phyloP scores from a whole-genome alignment of 1,140 invertebrate species.

The Tyrophagus putrescentiae region DNA sequence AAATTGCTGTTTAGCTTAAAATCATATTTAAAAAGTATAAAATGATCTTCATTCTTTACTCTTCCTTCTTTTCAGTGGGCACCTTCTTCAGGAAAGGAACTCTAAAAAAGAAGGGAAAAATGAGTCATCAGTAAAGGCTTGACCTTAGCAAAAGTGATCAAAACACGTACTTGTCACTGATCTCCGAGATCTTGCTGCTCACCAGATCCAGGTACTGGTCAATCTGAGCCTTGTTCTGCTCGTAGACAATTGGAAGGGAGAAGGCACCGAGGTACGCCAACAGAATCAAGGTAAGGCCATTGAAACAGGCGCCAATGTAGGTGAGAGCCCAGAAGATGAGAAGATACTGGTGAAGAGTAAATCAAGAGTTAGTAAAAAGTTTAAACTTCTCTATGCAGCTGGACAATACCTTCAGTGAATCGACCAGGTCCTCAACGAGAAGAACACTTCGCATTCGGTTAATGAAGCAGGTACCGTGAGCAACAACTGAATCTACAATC shows the following conservation, averaged over 20 bases:
- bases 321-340: conserved; percentile 83
- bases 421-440: conserved; percentile 85
- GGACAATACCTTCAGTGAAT: conserved; percentile 48
- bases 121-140: too few species aligned
- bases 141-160: too few species aligned
- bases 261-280: conserved; percentile 80
- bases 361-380: neutral
- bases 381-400: neutral
- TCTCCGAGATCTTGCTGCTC: conserved; percentile 46
- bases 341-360: conserved; percentile 65
- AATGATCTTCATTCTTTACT: too few species aligned
- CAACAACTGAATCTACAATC: conserved; percentile 60
- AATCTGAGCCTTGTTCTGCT: conserved; percentile 91
- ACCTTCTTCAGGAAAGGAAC: too few species aligned
- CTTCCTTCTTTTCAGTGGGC: too few species aligned
- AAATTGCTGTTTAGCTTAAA: too few species aligned
- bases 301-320: conserved; percentile 92
- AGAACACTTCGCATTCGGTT: conserved; percentile 75
- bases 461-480: conserved; percentile 62
- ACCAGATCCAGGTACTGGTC: conserved; percentile 80
- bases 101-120: too few species aligned
- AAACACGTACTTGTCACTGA: conserved; percentile 19
- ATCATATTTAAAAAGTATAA: too few species aligned
- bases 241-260: conserved; percentile 90
- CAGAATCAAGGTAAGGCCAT: conserved; percentile 89